A percentile compares a stretch with the other conserved stretches of the same genome.
Evolutionary conservation across 2,797 vertebrate species (phyloP).

Genomic region (Cercopithecus diana): DNA sequence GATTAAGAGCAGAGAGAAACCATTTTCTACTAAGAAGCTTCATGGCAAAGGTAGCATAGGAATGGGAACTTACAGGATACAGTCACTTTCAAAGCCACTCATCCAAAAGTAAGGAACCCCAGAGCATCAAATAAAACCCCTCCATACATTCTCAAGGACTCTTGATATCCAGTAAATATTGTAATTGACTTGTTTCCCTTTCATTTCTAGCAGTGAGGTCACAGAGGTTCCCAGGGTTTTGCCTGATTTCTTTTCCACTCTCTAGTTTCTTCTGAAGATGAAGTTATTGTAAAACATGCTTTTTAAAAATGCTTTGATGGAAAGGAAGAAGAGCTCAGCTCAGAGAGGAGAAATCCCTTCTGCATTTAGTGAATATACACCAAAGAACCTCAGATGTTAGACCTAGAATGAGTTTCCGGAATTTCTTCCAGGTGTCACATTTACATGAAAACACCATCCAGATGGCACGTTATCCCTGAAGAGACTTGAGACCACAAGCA

Average conservation of each 20-base stretch:
- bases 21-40: constrained; percentile 2
- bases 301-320: not conserved
- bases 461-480: not conserved
- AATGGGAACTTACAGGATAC: not conserved
- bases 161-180: not conserved
- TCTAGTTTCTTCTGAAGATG: not conserved
- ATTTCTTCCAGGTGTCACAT: not conserved
- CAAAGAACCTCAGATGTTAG: not conserved
- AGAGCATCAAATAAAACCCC: not conserved
- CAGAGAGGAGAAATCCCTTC: not conserved
- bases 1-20: not conserved
- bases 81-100: not conserved
- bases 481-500: not conserved
- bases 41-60: not conserved
- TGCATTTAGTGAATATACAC: not conserved
- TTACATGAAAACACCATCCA: not conserved
- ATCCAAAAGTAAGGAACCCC: not conserved
- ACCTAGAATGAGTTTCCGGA: not conserved
- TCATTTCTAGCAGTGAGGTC: not conserved
- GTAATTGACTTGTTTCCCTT: constrained; percentile 15
- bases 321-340: not conserved
- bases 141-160: not conserved
- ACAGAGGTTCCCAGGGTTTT: not conserved
- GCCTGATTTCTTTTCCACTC: not conserved
- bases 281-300: not conserved